Percentiles rank a stretch among this genome's conserved stretches.
Evolutionary conservation across 2,888 invertebrate species (phyloP).

Genomic region (Caradrina clavipalpis): DNA sequence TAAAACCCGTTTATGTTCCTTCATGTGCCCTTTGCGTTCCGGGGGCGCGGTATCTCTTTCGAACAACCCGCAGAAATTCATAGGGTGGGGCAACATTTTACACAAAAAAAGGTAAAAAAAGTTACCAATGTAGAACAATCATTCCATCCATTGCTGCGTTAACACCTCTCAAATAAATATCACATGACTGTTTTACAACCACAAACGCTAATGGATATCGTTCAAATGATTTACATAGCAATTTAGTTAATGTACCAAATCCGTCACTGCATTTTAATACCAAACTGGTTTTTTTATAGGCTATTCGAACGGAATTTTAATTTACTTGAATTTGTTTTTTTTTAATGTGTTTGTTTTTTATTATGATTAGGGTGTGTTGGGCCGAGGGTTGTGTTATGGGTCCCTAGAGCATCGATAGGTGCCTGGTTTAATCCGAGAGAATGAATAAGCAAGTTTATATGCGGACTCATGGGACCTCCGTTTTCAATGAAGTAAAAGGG

Average conservation of each 20-base stretch:
- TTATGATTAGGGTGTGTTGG: conserved; percentile 21
- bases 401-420: not conserved
- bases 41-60: too few relatives aligned
- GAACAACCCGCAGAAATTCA: too few relatives aligned
- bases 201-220: conserved; percentile 14
- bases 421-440: conserved; percentile 12
- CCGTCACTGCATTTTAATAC: conserved; percentile 46
- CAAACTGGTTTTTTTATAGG: conserved; percentile 22
- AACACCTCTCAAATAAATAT: conserved; percentile 1
- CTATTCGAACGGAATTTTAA: conserved; percentile 29
- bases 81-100: too few relatives aligned
- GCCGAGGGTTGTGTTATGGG: conserved; percentile 9
- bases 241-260: conserved; percentile 36
- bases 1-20: too few relatives aligned
- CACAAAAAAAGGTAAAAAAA: too few relatives aligned
- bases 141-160: not conserved
- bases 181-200: not conserved
- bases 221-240: conserved; percentile 31
- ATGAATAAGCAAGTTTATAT: conserved; percentile 24
- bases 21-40: too few relatives aligned
- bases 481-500: conserved; percentile 6
- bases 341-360: conserved; percentile 41
- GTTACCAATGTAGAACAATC: not conserved
- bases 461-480: conserved; percentile 10
- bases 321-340: conserved; percentile 29